Base-by-base conservation (phyloP, 2,888 invertebrate species). In the Bibio marci region DNA sequence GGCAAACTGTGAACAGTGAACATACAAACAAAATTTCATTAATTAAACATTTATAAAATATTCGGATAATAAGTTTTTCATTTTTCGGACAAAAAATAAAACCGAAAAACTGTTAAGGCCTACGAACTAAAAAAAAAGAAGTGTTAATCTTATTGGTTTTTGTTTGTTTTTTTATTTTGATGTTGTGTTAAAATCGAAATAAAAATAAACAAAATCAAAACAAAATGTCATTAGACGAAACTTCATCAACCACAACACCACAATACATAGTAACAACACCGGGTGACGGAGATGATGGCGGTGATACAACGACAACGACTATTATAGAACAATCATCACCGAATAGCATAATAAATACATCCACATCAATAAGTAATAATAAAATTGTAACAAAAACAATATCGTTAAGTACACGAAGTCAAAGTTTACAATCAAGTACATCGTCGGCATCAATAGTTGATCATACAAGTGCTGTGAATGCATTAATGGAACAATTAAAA, bases 401-500 rank as follows among this genome's bases (percentile, higher is more conserved):
- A 22, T n/a, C 25, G 7, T 35, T 35, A 18, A 35, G 18, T 25
- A 35, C 30, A 18, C 30, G 40, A 6, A 40, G 40, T 30, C 40
- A 40, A 26, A 36, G 36, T 13, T 50, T 53, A 4, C 59, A 57
- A 38, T 52, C 53, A 15, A 48, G 28, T 17, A 37, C 26, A 26
- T 43, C 22, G 30, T 33, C 39, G 18, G 18, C 22, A 22, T 22
- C 22, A 22, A 8, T 8, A 22, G 22, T 8, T 22, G 22, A 22
- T 6, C 22, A 22, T 8, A 8, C 22, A 22, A 22, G 8, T 22
- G 22, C 22, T 22, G 22, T 22, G 4, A 22, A 8, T 22, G 5
- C 4, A 1, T 59, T 70, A 47, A 69, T 70, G 54, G 68, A 58
- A 37, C 62, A 61, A 43, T 43, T 58, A 19, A 61, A 61, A 44